These are phyloP conservation scores for Mormyrus iriodes DNA, from an alignment of 2,113 vertebrate genomes.

Conservation along the genomic window DNA sequence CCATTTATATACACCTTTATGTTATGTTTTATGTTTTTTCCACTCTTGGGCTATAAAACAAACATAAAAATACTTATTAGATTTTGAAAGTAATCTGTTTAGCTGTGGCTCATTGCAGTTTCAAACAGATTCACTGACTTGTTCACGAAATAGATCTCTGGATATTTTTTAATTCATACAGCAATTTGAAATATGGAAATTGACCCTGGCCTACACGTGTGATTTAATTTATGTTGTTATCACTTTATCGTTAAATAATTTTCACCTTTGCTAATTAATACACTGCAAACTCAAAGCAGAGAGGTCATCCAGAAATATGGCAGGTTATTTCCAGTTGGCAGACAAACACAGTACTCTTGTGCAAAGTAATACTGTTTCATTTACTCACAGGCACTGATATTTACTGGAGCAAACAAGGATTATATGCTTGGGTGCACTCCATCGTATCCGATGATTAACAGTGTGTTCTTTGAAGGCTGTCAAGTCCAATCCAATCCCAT, in stretches of 20 bases:
- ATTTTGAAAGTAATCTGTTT: not conserved
- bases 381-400: slow-evolving; percentile 17
- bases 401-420: slow-evolving; percentile 16
- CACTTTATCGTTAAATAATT: not conserved
- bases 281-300: not conserved
- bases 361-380: slow-evolving; percentile 6
- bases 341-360: not conserved
- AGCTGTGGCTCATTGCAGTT: not conserved
- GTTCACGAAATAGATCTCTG: not conserved
- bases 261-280: not conserved
- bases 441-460: not conserved
- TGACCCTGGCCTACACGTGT: not conserved
- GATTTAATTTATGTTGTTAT: not conserved
- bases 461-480: not conserved
- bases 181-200: not conserved
- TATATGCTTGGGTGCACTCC: not conserved
- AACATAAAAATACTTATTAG: not conserved
- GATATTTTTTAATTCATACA: not conserved
- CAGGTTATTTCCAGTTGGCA: slow-evolving; percentile 8
- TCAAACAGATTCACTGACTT: not conserved
- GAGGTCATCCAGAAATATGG: not conserved
- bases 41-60: not conserved
- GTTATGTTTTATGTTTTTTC: not conserved
- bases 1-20: not conserved
- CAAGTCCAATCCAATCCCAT: too few relatives aligned